These are phyloP conservation scores for Tetraneura akinire DNA, from an alignment of 1,140 invertebrate genomes.

Conservation along the genomic window DNA sequence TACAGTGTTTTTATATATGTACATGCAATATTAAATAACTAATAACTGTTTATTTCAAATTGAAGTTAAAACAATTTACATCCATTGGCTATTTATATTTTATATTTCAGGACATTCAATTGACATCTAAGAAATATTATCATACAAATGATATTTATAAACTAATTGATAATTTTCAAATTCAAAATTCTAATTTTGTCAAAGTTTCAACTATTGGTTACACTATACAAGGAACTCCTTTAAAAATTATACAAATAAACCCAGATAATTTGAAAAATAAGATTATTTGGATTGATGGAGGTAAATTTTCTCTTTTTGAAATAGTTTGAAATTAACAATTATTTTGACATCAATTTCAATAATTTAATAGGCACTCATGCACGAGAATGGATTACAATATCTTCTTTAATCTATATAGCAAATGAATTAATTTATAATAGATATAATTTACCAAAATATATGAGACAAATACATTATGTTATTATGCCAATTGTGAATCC, in stretches of 20 bases:
- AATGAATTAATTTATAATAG: constrained; percentile 76
- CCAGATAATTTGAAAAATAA: not conserved
- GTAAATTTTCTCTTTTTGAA: not conserved
- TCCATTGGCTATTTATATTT: not conserved
- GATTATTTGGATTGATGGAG: constrained; percentile 44
- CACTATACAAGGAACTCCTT: constrained; percentile 10
- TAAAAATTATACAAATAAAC: constrained; percentile 26
- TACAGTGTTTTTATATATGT: not conserved
- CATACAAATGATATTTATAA: constrained; percentile 16
- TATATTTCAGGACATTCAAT: not conserved
- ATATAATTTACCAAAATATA: constrained; percentile 67
- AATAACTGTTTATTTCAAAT: not conserved
- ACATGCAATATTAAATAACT: not conserved
- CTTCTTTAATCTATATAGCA: constrained; percentile 66
- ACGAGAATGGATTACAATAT: constrained; percentile 80
- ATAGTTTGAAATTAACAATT: not conserved
- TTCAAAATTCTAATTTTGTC: not conserved
- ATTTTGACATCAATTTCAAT: not conserved
- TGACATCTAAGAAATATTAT: not conserved
- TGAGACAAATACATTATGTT: constrained; percentile 67
- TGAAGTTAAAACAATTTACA: not conserved
- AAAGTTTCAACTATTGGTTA: constrained; percentile 19
- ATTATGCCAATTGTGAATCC: constrained; percentile 66
- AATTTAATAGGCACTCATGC: constrained; percentile 65
- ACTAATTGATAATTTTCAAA: constrained; percentile 22